Conservation (phyloP, 1,140 invertebrate genomes). For the Samia ricini region DNA sequence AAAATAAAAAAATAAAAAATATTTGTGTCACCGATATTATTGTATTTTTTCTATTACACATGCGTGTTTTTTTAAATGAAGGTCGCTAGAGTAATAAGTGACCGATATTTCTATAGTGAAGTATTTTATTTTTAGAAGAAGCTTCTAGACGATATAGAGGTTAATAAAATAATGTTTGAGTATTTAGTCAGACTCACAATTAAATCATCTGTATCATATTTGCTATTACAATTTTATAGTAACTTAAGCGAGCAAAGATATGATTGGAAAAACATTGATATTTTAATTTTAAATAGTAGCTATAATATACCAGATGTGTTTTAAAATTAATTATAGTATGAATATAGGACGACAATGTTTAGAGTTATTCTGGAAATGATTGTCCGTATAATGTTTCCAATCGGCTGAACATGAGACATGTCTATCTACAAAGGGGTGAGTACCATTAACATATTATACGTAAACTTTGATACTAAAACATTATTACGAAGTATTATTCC, state of each 20-base stretch:
- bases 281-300: no score
- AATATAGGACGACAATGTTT: background rate
- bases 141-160: background rate
- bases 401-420: constrained; percentile 7
- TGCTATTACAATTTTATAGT: no score
- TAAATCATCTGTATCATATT: no score
- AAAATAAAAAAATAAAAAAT: background rate
- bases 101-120: background rate
- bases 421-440: constrained; percentile 1
- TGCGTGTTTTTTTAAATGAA: background rate
- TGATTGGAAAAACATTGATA: no score
- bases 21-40: background rate
- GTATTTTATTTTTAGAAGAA: background rate
- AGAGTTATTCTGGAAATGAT: background rate
- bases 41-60: background rate
- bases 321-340: background rate
- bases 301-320: no score
- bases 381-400: constrained; percentile 1
- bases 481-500: constrained; percentile 7
- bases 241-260: background rate
- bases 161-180: background rate
- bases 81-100: background rate
- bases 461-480: background rate
- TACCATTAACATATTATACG: background rate
- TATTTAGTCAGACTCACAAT: background rate